Evolutionary conservation across 2,113 vertebrate genomes (phyloP).

Genomic region (Nycticorax nycticorax): DNA sequence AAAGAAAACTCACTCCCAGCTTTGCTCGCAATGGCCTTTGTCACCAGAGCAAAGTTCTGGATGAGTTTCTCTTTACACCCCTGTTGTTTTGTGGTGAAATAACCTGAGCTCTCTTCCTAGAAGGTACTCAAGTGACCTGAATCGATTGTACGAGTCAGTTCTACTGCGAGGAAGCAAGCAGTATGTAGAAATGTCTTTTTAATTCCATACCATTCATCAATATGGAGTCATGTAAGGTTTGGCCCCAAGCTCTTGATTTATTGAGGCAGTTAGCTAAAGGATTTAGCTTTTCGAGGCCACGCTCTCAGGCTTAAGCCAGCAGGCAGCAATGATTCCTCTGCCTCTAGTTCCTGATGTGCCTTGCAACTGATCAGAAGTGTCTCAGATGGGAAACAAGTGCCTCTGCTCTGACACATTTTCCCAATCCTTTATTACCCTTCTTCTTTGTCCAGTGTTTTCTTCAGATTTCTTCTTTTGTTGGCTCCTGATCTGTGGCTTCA

Average conservation of each 20-base stretch:
- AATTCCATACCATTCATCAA: neutral
- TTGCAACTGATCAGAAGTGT: neutral
- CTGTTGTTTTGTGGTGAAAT: neutral
- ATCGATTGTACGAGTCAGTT: neutral
- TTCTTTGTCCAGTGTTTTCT: neutral
- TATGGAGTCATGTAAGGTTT: neutral
- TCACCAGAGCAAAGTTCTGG: neutral
- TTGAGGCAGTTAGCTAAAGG: neutral
- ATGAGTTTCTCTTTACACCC: neutral
- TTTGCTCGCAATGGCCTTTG: neutral
- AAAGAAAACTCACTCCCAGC: neutral
- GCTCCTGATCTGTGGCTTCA: neutral
- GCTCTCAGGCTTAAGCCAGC: neutral
- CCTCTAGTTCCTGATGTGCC: neutral
- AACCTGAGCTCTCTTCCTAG: neutral
- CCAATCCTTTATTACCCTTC: neutral
- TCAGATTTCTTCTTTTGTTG: neutral
- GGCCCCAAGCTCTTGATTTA: neutral
- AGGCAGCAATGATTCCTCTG: neutral
- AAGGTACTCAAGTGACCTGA: neutral
- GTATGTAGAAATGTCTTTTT: neutral
- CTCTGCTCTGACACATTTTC: neutral
- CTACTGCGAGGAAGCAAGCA: neutral
- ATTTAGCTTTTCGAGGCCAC: neutral
- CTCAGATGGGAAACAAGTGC: neutral